Evolutionary conservation across 2,113 vertebrate genomes (phyloP), one percentile per base, ranked within the genome.

Genomic region (Macaca mulatta): DNA sequence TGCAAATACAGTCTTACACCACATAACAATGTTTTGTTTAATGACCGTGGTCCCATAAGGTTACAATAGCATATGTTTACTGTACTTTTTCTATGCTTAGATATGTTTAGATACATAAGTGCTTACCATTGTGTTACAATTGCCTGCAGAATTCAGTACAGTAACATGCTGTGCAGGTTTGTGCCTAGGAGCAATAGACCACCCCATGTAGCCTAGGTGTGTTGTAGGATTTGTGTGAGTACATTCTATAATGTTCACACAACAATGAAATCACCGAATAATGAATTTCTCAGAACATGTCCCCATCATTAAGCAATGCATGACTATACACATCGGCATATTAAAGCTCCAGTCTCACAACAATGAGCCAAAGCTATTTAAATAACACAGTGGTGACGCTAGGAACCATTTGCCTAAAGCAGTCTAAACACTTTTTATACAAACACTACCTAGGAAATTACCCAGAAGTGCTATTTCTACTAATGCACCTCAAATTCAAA

Each of bases 391-490:
- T 35, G 17, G 55, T 52, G 69, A 79, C 5, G 14, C 5, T 25
- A 25, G 35, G 61, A 90, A 57, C 32, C 23, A 64, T 40, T 59
- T 10, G 6, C 48, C 81, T 52, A 93, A 67, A 23, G 23, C n/a
- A 38, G 17, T 80, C 23, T 38, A 32, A 40, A 80, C 1, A 40
- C 13, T 50, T 69, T 75, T 86, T 55, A 80, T 27, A 35, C 55
- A 93, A 67, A 80, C 83, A 45, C 30, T 95, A 80, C 55, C 85
- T 52, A 79, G 78, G 43, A 82, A 85, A 75, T 57, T 92, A 86
- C 25, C 70, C n/a, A 45, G 20, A 82, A 82, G 57, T 85, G 22
- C 70, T 27, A 70, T 61, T 89, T 93, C 45, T 43, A 87, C 61
- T 40, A 89, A 10, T 8, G 13, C 50, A 45, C n/a, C 55, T 89